Evolutionary conservation across 2,113 vertebrate genomes (phyloP), one percentile per base, ranked within the genome.

Genomic region (Oryzias woworae): DNA sequence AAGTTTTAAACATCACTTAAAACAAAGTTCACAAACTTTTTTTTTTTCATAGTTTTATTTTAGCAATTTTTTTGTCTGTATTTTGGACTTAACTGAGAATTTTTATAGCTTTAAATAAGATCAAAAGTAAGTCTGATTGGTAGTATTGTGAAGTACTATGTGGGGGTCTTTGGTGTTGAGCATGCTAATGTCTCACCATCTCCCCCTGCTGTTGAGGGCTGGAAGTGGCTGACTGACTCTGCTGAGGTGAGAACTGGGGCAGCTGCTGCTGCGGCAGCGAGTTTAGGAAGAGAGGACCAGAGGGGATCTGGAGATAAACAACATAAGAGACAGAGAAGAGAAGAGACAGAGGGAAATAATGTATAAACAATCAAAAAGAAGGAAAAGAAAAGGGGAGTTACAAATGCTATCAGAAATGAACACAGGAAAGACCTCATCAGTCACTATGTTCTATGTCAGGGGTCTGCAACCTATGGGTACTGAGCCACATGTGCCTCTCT

Each of bases 221-320:
- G 76, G 93, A 93, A 1, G 89, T 82, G 77, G 92, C 80, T 3
- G 92, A 90, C 61, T 94, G 94, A 71, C 92, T 92, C 54, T 92
- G 91, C 70, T 86, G 92, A 22, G 93, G 90, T 64, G 92, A 92
- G 83, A 94, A 95, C 89, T 93, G 91, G 62, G 94, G 90, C 36
- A 95, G 87, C 77, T 93, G 94, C 71, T 92, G 93, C 78, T 94
- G 94, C 70, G 94, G 94, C 49, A 95, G 90, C 60, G 93, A 79
- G 82, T 97, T 98, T 91, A 96, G 95, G 90, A 94, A 92, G 87
- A 96, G 85, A 58, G 93, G 95, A 50, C 91, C 89, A 60, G 90
- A 81, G 71, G 93, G 93, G 90, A 97, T 91, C 94, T 96, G 84
- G 58, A 80, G 64, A 77, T 45, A 64, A 59, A 44, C 51, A 55